Evolutionary conservation across 2,888 invertebrate species (phyloP).

Genomic region (Pyrocoelia pectoralis): DNA sequence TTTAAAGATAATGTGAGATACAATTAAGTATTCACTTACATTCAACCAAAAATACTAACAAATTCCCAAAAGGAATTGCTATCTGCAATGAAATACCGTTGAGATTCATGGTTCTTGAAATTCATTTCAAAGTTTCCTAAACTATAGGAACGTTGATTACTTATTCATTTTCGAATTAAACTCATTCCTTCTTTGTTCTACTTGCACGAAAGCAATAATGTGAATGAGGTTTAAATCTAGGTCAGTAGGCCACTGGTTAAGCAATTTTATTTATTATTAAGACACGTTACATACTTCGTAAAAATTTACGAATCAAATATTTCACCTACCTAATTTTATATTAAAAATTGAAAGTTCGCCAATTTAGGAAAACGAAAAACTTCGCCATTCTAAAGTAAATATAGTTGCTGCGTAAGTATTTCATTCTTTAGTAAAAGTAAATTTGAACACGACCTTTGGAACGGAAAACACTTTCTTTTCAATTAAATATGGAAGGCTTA

Average conservation of each 20-base stretch:
- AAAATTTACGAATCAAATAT: slow-evolving; percentile 10
- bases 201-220: slow-evolving; percentile 23
- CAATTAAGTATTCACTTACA: too few relatives aligned
- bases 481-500: too few relatives aligned
- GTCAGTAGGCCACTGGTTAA: slow-evolving; percentile 43
- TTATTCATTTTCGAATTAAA: slow-evolving; percentile 30
- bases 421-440: too few relatives aligned
- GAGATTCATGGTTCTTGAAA: slow-evolving; percentile 19
- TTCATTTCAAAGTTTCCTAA: slow-evolving; percentile 14
- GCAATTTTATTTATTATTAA: slow-evolving; percentile 40
- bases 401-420: too few relatives aligned
- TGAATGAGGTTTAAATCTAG: slow-evolving; percentile 40
- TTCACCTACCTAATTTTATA: neutral
- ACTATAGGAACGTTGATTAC: slow-evolving; percentile 17
- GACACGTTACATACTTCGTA: slow-evolving; percentile 31
- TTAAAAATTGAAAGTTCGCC: too few relatives aligned
- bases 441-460: too few relatives aligned
- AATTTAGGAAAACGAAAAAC: too few relatives aligned
- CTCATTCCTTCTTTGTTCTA: slow-evolving; percentile 22
- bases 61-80: neutral
- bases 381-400: too few relatives aligned
- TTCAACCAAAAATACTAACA: slow-evolving; percentile 2
- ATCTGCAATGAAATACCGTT: slow-evolving; percentile 4
- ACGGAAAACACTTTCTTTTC: too few relatives aligned
- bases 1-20: too few relatives aligned